phyloP scores from a whole-genome alignment of 2,888 invertebrate genomes.

The Hyposoter dolosus region DNA sequence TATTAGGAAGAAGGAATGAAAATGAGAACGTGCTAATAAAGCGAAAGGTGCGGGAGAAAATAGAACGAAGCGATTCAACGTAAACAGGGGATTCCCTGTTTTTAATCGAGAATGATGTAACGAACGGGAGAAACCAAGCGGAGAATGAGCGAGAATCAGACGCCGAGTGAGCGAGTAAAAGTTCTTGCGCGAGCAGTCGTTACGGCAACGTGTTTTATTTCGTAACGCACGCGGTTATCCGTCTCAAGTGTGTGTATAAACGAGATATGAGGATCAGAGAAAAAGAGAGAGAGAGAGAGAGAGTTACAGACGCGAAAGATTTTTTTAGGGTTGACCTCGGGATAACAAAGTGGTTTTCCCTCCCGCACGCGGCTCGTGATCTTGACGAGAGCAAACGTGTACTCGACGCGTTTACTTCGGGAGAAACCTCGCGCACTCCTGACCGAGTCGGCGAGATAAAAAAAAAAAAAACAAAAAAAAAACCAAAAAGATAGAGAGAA shows the following conservation, averaged over 20 bases:
- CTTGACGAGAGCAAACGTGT: constrained; percentile 9
- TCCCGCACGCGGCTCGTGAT: background rate
- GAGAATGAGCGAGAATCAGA: constrained; percentile 24
- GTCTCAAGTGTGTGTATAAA: constrained; percentile 10
- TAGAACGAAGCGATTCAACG: background rate
- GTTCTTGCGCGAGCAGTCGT: background rate
- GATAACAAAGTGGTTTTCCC: constrained; percentile 18
- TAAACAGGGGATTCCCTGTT: background rate
- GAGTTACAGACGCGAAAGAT: background rate
- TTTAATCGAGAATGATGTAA: constrained; percentile 60
- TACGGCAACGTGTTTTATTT: constrained; percentile 57
- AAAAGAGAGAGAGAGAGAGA: constrained; percentile 3
- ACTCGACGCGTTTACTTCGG: constrained; percentile 34
- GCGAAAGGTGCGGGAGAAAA: background rate
- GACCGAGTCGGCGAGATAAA: constrained; percentile 44
- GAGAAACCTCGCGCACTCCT: constrained; percentile 33
- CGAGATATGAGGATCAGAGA: background rate
- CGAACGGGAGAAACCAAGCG: constrained; percentile 67
- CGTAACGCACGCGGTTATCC: constrained; percentile 55
- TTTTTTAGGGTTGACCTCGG: constrained; percentile 53
- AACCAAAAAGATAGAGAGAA: background rate
- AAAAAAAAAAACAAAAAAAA: background rate
- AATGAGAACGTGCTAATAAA: background rate
- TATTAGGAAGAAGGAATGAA: background rate
- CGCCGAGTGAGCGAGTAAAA: constrained; percentile 15